phyloP scores from a whole-genome alignment of 2,888 invertebrate genomes.

The Chelonus formosanus region DNA sequence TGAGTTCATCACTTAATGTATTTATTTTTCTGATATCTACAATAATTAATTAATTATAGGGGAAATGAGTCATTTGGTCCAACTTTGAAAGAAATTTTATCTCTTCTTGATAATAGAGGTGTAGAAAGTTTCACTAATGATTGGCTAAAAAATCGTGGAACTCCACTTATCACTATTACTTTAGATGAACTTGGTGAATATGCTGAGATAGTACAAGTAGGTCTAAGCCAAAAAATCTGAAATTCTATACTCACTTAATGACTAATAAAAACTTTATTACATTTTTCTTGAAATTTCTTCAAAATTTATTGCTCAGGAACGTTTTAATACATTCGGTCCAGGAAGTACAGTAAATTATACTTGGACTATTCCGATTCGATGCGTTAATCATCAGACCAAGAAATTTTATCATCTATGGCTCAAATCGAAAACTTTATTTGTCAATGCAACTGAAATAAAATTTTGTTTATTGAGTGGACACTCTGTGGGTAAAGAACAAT shows the following conservation, averaged over 20 bases:
- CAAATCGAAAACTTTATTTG: neutral
- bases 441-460: conserved; percentile 8
- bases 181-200: neutral
- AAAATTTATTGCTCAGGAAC: conserved; percentile 3
- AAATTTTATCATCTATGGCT: conserved; percentile 13
- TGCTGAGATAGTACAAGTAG: conserved; percentile 15
- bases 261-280: no score
- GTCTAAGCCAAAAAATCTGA: neutral
- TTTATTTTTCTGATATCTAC: no score
- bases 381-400: neutral
- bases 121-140: neutral
- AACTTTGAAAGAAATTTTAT: neutral
- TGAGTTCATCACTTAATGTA: no score
- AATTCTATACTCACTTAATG: no score
- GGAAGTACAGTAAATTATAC: neutral
- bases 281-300: no score
- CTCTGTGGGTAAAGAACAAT: conserved; percentile 14
- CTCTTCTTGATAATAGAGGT: neutral
- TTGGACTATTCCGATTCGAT: conserved; percentile 23
- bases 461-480: conserved; percentile 3
- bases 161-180: conserved; percentile 15
- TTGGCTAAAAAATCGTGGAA: conserved; percentile 22
- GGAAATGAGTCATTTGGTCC: neutral
- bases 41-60: neutral
- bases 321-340: conserved; percentile 16